Conservation (phyloP, 1,140 invertebrate genomes). For the Neodiprion lecontei region DNA sequence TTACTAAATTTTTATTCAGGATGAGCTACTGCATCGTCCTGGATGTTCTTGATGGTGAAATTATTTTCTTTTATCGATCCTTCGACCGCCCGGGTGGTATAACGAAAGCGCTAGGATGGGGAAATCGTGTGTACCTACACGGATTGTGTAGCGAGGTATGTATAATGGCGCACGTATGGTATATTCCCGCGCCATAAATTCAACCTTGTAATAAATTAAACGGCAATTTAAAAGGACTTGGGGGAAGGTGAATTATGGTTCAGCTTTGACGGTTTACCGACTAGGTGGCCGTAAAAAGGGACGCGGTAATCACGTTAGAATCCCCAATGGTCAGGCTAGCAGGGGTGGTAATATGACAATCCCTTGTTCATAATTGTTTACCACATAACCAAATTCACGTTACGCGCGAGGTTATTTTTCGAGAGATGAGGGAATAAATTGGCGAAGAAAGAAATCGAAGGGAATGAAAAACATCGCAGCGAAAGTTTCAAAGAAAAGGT, state of each 20-base stretch:
- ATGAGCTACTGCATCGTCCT: too few relatives aligned
- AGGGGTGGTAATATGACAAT: neutral
- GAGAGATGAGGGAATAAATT: too few relatives aligned
- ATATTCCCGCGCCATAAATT: slow-evolving; percentile 35
- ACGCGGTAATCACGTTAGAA: slow-evolving; percentile 1
- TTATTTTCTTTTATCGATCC: too few relatives aligned
- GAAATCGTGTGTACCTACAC: neutral
- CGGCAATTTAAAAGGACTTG: slow-evolving; percentile 34
- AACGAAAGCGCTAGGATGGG: too few relatives aligned
- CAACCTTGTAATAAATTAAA: slow-evolving; percentile 35
- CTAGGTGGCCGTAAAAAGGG: neutral
- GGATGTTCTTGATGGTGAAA: too few relatives aligned
- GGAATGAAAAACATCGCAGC: too few relatives aligned
- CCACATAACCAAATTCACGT: neutral
- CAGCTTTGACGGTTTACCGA: neutral
- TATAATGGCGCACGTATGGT: neutral
- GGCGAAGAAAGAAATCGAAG: too few relatives aligned
- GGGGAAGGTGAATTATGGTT: neutral
- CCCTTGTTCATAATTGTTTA: neutral
- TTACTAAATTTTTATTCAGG: too few relatives aligned
- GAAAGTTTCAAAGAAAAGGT: too few relatives aligned
- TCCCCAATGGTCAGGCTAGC: neutral
- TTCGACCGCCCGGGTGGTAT: too few relatives aligned
- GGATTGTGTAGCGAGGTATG: too few relatives aligned
- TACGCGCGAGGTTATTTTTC: too few relatives aligned